Evolutionary conservation across 2,888 invertebrate species (phyloP), one percentile per base, ranked within the genome.

Genomic region (Luperina nickerlii): DNA sequence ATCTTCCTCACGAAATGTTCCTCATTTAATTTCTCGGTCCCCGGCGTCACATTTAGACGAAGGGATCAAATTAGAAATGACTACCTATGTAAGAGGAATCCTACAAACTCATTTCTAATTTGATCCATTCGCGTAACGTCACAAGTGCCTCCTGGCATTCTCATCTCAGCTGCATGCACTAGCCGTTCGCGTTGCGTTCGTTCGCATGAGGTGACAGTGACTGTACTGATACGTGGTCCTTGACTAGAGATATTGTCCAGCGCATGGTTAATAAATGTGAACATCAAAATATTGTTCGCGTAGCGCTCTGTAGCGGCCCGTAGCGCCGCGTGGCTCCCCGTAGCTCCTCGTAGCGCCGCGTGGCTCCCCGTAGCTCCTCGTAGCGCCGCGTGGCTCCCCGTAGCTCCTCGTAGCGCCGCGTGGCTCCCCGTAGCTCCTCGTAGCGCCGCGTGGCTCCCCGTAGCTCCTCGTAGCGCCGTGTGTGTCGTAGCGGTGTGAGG

Each of bases 221-320:
- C 62, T 27, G 62, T 27, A 13, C 62, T 7, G 11, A 60, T 5
- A n/a, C 60, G 62, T 42, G 66, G 15, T 3, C 66, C 15, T 24
- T 24, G 7, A 24, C 13, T 66, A 38, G 13, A 66, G 38, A 24
- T 65, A 20, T 66, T 20, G 8, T 67, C 66, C 15, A n/a, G 42
- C n/a, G 67, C 67, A n/a, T 15, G 42, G n/a, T 18, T 8, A 18
- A 42, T 42, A 18, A 66, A 42, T n/a, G 24, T 67, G n/a, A 42
- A 15, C 42, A 42, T 67, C n/a, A n/a, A 67, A 18, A 45, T 18
- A 18, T 20, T 32, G 27, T 66, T 38, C 24, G 54, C 38, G 75
- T 68, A 69, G 63, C 71, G 57, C 63, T 68, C 68, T 32, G 51
- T 42, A 65, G 74, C 65, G 20, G 0, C 32, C 24, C 63, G 73